These are phyloP conservation scores for Meiosimyza decipiens DNA, from an alignment of 2,888 invertebrate genomes.

Conservation along the genomic window DNA sequence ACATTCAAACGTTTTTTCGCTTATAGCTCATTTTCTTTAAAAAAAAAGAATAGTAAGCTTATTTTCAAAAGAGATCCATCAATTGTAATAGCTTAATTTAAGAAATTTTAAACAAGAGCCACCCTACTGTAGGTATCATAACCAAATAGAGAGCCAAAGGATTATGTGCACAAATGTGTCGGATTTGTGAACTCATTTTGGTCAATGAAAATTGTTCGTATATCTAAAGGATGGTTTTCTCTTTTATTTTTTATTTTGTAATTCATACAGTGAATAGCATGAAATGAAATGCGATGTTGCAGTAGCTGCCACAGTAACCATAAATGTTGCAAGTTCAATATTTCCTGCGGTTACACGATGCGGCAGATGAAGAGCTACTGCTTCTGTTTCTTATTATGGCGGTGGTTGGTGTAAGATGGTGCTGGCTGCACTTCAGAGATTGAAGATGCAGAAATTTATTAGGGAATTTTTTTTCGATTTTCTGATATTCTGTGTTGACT, in stretches of 20 bases:
- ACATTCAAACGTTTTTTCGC: no score
- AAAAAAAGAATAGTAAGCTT: no score
- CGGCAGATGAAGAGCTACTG: conserved; percentile 22
- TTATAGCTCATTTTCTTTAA: no score
- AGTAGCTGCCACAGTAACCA: no score
- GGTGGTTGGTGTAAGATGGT: neutral
- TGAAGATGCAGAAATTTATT: conserved; percentile 14
- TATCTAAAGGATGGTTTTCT: neutral
- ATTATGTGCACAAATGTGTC: conserved; percentile 39
- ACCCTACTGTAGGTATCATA: neutral
- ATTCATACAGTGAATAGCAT: no score
- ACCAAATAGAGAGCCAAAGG: conserved; percentile 37
- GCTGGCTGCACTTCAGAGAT: neutral
- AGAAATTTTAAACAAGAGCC: neutral
- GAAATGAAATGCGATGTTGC: no score
- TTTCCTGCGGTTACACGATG: neutral
- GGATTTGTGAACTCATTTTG: conserved; percentile 44
- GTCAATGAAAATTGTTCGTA: conserved; percentile 38
- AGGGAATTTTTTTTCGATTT: neutral
- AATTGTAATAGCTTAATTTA: neutral
- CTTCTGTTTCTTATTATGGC: conserved; percentile 11
- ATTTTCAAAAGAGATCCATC: no score
- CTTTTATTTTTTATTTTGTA: no score
- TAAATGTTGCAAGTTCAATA: no score
- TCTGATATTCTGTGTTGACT: neutral